phyloP scores from a whole-genome alignment of 1,140 invertebrate species.

The Trichonephila inaurata region DNA sequence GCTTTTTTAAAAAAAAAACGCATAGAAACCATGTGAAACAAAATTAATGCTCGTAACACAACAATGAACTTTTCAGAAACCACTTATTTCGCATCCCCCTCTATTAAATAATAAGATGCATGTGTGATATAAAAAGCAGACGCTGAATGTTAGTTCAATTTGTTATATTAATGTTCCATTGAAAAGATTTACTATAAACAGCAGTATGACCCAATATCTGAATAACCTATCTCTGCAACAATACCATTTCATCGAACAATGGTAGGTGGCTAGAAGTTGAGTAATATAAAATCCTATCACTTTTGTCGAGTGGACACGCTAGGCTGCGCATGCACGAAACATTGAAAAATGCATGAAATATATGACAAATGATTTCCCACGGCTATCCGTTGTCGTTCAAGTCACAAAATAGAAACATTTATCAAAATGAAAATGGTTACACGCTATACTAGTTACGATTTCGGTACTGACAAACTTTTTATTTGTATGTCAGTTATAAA shows the following conservation, averaged over 20 bases:
- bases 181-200: not conserved
- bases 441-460: not conserved
- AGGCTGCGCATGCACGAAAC: not conserved
- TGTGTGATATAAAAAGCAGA: not conserved
- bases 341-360: not conserved
- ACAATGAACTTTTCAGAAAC: too few relatives aligned
- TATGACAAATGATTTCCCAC: slow-evolving; percentile 37
- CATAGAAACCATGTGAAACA: too few relatives aligned
- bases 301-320: slow-evolving; percentile 35
- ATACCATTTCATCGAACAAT: not conserved
- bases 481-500: not conserved
- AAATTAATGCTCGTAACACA: too few relatives aligned
- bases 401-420: slow-evolving; percentile 4
- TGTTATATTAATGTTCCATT: not conserved
- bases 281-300: not conserved
- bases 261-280: not conserved
- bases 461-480: not conserved
- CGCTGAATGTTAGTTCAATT: not conserved
- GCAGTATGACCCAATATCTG: not conserved
- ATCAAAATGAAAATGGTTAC: not conserved
- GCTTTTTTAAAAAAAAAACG: too few relatives aligned
- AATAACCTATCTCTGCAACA: not conserved
- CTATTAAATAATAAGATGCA: not conserved
- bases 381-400: not conserved
- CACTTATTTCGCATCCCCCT: too few relatives aligned